Evolutionary conservation across 2,888 invertebrate genomes (phyloP).

Genomic region (Trimorus sp.): DNA sequence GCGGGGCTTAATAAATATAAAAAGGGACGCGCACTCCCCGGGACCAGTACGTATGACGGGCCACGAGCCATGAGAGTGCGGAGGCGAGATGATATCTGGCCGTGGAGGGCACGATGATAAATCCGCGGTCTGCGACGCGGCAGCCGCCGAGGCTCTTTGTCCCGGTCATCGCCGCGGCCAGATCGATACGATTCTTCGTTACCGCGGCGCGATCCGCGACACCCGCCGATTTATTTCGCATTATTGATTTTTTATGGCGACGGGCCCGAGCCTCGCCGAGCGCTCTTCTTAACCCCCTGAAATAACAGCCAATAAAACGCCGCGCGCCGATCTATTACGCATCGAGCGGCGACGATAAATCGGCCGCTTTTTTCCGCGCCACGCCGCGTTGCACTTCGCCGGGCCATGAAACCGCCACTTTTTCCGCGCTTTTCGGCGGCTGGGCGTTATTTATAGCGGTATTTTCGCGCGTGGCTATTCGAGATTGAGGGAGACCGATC

Average conservation of each 20-base stretch:
- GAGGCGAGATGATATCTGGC: constrained; percentile 80
- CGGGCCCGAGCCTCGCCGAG: constrained; percentile 34
- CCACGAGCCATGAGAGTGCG: constrained; percentile 51
- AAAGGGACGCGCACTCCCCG: constrained; percentile 52
- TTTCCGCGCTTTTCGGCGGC: constrained; percentile 18
- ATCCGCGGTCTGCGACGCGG: constrained; percentile 72
- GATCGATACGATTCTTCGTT: constrained; percentile 60
- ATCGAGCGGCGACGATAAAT: constrained; percentile 25
- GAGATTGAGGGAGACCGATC: too few species aligned
- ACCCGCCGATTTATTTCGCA: constrained; percentile 63
- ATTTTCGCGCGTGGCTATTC: too few species aligned
- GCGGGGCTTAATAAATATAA: constrained; percentile 60
- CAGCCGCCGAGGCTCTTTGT: constrained; percentile 55
- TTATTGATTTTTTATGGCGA: constrained; percentile 64
- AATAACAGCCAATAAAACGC: constrained; percentile 54
- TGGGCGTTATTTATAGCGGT: too few species aligned
- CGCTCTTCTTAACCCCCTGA: constrained; percentile 19
- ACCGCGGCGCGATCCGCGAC: constrained; percentile 57
- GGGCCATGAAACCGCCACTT: constrained; percentile 28
- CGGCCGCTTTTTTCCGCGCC: background rate
- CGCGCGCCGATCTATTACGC: constrained; percentile 50
- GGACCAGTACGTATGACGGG: constrained; percentile 64
- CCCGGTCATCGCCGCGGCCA: constrained; percentile 57
- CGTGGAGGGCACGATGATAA: constrained; percentile 78
- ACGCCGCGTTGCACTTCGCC: background rate